Percentiles rank a stretch among this genome's conserved stretches.
These are phyloP conservation scores for Hyles euphorbiae DNA, from an alignment of 1,140 invertebrate genomes.

Conservation along the genomic window DNA sequence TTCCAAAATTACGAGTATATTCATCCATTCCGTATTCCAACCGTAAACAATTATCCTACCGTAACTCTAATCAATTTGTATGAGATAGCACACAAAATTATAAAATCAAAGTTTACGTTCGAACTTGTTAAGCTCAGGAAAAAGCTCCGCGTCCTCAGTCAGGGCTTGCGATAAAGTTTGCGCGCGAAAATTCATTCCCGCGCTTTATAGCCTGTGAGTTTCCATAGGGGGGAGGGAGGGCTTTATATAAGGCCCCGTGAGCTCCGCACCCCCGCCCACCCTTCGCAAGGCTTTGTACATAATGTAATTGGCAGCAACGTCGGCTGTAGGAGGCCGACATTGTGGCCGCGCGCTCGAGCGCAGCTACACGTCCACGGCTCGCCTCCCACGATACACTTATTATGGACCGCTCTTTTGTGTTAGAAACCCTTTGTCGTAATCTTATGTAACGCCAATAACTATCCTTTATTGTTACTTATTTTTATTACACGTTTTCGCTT, in stretches of 20 bases:
- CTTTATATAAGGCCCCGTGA: constrained; percentile 36
- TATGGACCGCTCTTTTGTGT: too few relatives aligned
- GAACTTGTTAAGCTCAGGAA: constrained; percentile 34
- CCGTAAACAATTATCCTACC: too few relatives aligned
- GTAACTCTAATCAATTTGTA: too few relatives aligned
- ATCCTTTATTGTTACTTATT: too few relatives aligned
- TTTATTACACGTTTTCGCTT: too few relatives aligned
- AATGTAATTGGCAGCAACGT: constrained; percentile 42
- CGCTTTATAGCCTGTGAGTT: constrained; percentile 55
- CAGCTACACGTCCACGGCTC: constrained; percentile 23
- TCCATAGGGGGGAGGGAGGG: constrained; percentile 30
- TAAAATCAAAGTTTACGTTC: constrained; percentile 3
- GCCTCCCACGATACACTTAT: neutral
- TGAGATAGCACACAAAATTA: neutral
- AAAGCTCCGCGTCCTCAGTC: constrained; percentile 30
- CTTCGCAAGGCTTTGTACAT: constrained; percentile 34
- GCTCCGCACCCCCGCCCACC: constrained; percentile 11
- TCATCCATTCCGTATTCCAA: too few relatives aligned
- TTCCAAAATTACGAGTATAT: too few relatives aligned
- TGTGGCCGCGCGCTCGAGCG: constrained; percentile 26
- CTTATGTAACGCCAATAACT: too few relatives aligned
- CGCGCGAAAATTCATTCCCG: constrained; percentile 66
- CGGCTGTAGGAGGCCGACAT: constrained; percentile 19
- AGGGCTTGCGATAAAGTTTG: constrained; percentile 53
- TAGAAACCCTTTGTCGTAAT: constrained; percentile 1